Percentiles rank a stretch among this genome's conserved stretches.
phyloP scores from a whole-genome alignment of 2,888 invertebrate genomes.

The Asteroscopus sphinx region DNA sequence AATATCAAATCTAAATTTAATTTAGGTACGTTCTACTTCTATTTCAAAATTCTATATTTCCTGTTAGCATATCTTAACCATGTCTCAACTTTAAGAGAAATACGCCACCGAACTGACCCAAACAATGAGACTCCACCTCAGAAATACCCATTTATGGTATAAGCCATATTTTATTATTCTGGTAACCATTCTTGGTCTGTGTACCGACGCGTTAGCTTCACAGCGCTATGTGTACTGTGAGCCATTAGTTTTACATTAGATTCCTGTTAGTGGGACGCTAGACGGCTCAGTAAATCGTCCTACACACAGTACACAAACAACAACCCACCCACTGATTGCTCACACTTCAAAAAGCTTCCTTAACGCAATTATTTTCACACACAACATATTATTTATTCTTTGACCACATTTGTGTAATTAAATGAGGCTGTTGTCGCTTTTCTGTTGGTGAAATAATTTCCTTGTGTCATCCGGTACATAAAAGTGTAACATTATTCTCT shows the following conservation, averaged over 20 bases:
- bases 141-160: no score
- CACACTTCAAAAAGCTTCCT: constrained; percentile 34
- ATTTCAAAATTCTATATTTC: no score
- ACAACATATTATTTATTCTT: constrained; percentile 10
- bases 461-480: constrained; percentile 7
- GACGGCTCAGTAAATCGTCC: constrained; percentile 11
- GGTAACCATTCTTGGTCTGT: no score
- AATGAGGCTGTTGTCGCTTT: constrained; percentile 22
- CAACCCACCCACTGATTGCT: constrained; percentile 22
- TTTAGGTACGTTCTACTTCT: no score
- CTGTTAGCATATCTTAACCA: no score
- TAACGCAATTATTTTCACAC: constrained; percentile 23
- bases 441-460: constrained; percentile 13
- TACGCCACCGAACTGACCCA: no score
- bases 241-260: constrained; percentile 40
- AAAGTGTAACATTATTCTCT: constrained; percentile 23
- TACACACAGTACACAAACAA: background rate
- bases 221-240: constrained; percentile 5
- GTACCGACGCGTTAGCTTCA: background rate
- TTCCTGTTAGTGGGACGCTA: constrained; percentile 16
- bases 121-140: no score
- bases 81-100: no score
- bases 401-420: constrained; percentile 35
- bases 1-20: no score
- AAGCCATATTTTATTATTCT: no score